Base-by-base conservation (phyloP, 2,113 vertebrate genomes). In the Pandion haliaetus region DNA sequence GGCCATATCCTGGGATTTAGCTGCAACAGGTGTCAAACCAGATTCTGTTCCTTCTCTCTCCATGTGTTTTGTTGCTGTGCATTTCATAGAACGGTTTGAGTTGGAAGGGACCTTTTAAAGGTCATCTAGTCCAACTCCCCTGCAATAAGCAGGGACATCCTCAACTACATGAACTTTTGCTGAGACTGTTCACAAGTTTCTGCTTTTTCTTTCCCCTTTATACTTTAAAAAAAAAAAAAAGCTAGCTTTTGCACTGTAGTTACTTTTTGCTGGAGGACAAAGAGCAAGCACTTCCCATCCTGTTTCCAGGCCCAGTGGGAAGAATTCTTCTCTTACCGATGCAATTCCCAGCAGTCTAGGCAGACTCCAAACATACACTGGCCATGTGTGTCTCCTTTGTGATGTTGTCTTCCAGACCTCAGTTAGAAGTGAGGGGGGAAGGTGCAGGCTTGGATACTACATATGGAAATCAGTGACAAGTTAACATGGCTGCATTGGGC, bases 281-380 rank as follows among this genome's bases (percentile, higher is more conserved):
- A 58, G 52, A 90, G 16, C 29, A 21, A 14, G 50, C 40, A 12
- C 18, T 69, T 78, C 25, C 18, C 5, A 5, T 78, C 38, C 40
- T 25, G 21, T 55, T 84, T 54, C 18, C 14, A 16, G 18, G 9
- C 21, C 6, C n/a, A 15, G 19, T 63, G 67, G 19, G 17, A 62
- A 47, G 55, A 81, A 14, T 17, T 82, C 32, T 32, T 61, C 16
- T 65, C 61, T 57, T n/a, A 6, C 23, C 18, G n/a, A 7, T 25
- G 38, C 23, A 11, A 5, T 50, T 84, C 6, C 4, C 34, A 72
- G 42, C 5, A 40, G 14, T 44, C n/a, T 11, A 15, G 72, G 40
- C 69, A 59, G 31, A 5, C 57, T 62, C 36, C 24, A 36, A 1
- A 25, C 8, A 6, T 8, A 7, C 1, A 0, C 24, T 49, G 44